Base-by-base conservation (phyloP, 2,797 vertebrate genomes). In the Siniperca undulata region DNA sequence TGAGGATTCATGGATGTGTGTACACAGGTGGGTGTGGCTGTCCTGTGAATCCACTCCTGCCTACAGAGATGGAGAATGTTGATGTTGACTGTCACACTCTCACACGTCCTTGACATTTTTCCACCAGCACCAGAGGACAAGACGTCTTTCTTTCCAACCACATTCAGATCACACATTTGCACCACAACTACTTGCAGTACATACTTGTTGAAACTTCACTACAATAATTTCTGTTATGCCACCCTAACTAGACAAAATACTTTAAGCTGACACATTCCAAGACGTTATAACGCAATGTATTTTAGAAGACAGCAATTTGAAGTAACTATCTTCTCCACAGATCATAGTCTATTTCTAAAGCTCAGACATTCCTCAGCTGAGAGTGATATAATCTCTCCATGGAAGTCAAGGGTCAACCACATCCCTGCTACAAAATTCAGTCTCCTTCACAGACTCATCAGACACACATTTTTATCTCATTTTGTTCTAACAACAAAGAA, bases 31-130 rank as follows among this genome's bases (percentile, higher is more conserved):
- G 83, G 90, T 86, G 90, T 83, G 90, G 48, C 88, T 30, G 53
- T 55, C 67, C 67, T 87, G 87, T 85, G 85, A 85, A 75, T 83
- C 85, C 78, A 81, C 75, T 46, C 78, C 83, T 84, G 86, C 83
- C 68, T 88, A 61, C 70, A 69, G 87, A 88, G 86, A 87, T 77
- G 80, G 87, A 94, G 95, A 96, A 96, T 95, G 92, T 96, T 55
- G 89, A 94, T 94, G 94, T 96, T 96, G 95, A 96, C 95, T 91
- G 95, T 91, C 86, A 96, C 85, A 91, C 86, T 92, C 93, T 91
- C 91, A 90, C 94, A 90, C 86, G 0, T 67, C 81, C 81, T 67
- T 93, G 93, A 86, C 86, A 91, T 87, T 95, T 95, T 96, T 90
- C 90, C 95, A 95, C 93, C 87, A 77, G 69, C 73, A 60, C 82